Base-by-base conservation (phyloP, 2,888 invertebrate genomes). In the Amphipyra berbera region DNA sequence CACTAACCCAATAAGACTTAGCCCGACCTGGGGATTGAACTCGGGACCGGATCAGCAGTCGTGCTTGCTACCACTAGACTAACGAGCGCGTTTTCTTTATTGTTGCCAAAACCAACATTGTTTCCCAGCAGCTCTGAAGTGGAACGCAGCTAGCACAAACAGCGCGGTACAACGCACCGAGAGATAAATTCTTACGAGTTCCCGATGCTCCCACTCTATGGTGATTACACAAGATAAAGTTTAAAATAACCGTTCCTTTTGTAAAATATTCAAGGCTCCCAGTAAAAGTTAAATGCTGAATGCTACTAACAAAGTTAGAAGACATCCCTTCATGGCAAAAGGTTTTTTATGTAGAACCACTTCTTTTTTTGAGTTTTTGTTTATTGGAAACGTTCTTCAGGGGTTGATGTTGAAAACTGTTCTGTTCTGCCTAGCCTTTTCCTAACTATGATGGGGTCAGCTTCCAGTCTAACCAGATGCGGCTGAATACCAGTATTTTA, bases 191-290 rank as follows among this genome's bases (percentile, higher is more conserved):
- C 73, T 64, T 41, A 69, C 56, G 83, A 86, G 81, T 86, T 87
- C 72, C 60, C 79, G 76, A 82, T 83, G 76, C 73, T 79, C 74
- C 38, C 41, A 50, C 47, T 81, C 81, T 81, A 78, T 81, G 82
- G 81, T 85, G 82, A 88, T 88, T 85, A 85, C 83, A 77, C 73
- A 72, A 76, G 76, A 76, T 81, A 81, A 87, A 88, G 79, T 87
- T 86, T 63, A 76, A 86, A 84, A 86, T 86, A 83, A 80, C 81
- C 76, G 21, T 78, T 79, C 75, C 72, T 73, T 71, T 62, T 66
- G 61, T 73, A 70, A 76, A 74, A 77, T 72, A 65, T 73, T 68
- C 50, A 61, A 55, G 49, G 45, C 41, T 57, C 35, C 35, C 14
- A 37, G 54, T 48, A 60, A 52, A 60, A 70, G 53, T 58, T 58